Percentiles rank a stretch among this genome's conserved stretches.
Conservation (phyloP, 2,888 invertebrate genomes). For the Synanthedon andrenaeformis region DNA sequence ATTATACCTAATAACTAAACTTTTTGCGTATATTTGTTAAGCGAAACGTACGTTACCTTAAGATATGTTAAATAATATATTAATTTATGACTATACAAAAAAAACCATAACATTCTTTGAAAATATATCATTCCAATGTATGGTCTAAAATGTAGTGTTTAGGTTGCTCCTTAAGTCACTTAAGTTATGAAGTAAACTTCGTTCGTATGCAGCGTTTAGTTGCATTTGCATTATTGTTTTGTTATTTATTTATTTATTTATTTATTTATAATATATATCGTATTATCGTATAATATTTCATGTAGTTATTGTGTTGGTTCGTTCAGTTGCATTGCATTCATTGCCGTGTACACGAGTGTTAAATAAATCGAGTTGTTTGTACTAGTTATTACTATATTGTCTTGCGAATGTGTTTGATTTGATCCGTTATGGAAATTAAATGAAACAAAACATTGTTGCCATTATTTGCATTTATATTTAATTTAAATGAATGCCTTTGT, state of each 20-base stretch:
- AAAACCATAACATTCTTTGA: constrained; percentile 58
- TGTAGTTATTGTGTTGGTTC: constrained; percentile 6
- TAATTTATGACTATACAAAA: constrained; percentile 15
- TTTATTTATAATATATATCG: constrained; percentile 30
- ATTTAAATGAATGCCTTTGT: constrained; percentile 38
- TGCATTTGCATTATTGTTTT: constrained; percentile 8
- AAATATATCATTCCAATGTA: constrained; percentile 69
- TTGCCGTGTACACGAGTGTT: constrained; percentile 37
- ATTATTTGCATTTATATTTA: constrained; percentile 66
- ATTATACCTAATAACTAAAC: too few species aligned
- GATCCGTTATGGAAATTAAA: constrained; percentile 22
- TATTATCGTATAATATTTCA: constrained; percentile 20
- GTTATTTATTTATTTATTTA: constrained; percentile 40
- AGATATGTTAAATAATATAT: constrained; percentile 19
- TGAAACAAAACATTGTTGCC: constrained; percentile 54
- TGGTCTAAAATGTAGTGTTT: constrained; percentile 60
- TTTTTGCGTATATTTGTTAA: not conserved
- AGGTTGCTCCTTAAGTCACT: constrained; percentile 49
- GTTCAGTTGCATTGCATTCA: constrained; percentile 14
- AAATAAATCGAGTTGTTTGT: constrained; percentile 12
- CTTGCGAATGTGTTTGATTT: constrained; percentile 28
- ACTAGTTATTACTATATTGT: constrained; percentile 14
- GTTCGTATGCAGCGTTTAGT: constrained; percentile 22
- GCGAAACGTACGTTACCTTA: constrained; percentile 9
- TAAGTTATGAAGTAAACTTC: constrained; percentile 29